Evolutionary conservation across 2,888 invertebrate species (phyloP), one percentile per base, ranked within the genome.

Genomic region (Cryptus viduatorius): DNA sequence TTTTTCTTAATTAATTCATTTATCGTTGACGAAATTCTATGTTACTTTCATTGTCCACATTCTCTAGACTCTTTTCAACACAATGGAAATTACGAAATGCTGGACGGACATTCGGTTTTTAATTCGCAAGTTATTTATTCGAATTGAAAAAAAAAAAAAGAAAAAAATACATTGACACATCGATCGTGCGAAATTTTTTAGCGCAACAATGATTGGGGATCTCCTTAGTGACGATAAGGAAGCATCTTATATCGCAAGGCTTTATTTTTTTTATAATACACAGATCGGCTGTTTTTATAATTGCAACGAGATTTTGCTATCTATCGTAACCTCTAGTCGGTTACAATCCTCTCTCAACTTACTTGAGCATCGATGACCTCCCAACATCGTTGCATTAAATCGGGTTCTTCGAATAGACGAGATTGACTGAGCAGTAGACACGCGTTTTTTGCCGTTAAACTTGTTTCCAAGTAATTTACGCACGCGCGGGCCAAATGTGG

Each of bases 281-380:
- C 75, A 89, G 84, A 77, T 89, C 88, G 81, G 89, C 75, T 82
- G 89, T 88, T 83, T 87, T 88, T 12, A 5, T 69, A 46, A 3
- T 37, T 76, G 14, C 73, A 48, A 24, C 48, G 4, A 64, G 31
- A 61, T 69, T 46, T 69, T 75, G 56, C 42, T 79, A 79, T 29
- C 48, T 48, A 44, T 67, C 79, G 44, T 76, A 37, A 46, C 7
- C 46, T 77, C 61, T 61, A 83, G 44, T 61, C 68, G 67, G 44
- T 48, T 61, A 61, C 46, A 76, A 76, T 50, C 76, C 56, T 65
- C 61, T 89, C 90, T 89, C 89, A 89, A 93, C 96, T 96, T 96
- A 97, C 97, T 97, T 98, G 98, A 78, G 99, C 99, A 94, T 99
- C 99, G 93, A 99, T 98, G 86, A 99, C 98, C 95, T 98, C 98